Percentiles rank a stretch among this genome's conserved stretches.
phyloP scores from a whole-genome alignment of 2,797 vertebrate species.

The Enteromius anoplus region DNA sequence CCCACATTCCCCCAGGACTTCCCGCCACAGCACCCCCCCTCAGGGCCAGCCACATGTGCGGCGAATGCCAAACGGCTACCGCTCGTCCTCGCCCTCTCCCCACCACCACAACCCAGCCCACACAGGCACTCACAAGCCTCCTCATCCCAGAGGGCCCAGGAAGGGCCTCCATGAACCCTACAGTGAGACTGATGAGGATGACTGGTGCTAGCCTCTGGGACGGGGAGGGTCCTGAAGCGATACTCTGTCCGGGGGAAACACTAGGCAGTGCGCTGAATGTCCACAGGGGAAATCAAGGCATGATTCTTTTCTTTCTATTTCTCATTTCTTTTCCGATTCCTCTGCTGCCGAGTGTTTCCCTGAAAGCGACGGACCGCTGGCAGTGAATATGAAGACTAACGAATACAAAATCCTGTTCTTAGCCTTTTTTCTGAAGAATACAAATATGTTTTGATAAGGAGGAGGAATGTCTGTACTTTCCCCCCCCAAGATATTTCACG shows the following conservation, averaged over 20 bases:
- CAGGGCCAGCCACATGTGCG: constrained; percentile 66
- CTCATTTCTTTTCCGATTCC: constrained; percentile 61
- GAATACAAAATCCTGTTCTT: constrained; percentile 60
- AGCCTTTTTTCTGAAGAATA: constrained; percentile 63
- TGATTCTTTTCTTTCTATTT: constrained; percentile 69
- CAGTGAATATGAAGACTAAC: constrained; percentile 52
- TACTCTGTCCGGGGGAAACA: constrained; percentile 55
- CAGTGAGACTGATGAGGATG: constrained; percentile 90
- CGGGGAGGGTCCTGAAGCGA: constrained; percentile 54
- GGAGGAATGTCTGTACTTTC: constrained; percentile 66
- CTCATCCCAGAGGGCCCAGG: constrained; percentile 78
- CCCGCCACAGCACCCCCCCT: constrained; percentile 73
- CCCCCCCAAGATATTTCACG: constrained; percentile 62
- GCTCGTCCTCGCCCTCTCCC: constrained; percentile 81
- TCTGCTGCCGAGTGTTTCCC: constrained; percentile 66
- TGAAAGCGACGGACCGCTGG: constrained; percentile 53
- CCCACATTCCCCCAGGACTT: constrained; percentile 82
- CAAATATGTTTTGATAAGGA: constrained; percentile 57
- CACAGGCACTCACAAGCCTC: constrained; percentile 74
- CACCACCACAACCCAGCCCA: constrained; percentile 75
- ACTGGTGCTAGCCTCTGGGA: constrained; percentile 92
- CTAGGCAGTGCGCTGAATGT: constrained; percentile 65
- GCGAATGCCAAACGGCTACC: constrained; percentile 91
- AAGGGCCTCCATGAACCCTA: constrained; percentile 90
- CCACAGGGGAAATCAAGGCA: constrained; percentile 69